Evolutionary conservation across 2,797 vertebrate species (phyloP), one percentile per base, ranked within the genome.

Genomic region (Alauda arvensis): DNA sequence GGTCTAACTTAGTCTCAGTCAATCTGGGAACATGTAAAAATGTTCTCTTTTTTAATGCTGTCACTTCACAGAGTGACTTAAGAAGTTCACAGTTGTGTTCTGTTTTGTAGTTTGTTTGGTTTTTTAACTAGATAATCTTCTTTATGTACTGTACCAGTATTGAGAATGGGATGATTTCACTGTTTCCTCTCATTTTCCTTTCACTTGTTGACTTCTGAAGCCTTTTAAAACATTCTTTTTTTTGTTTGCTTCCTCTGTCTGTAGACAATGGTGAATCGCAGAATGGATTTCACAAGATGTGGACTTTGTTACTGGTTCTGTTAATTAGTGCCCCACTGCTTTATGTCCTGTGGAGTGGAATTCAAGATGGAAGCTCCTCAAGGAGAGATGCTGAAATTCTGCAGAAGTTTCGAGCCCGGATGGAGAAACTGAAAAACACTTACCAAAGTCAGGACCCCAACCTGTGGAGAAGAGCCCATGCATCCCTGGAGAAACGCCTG

Each of bases 401-500:
- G 26, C 84, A 94, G 63, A 83, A 66, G 3, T 97, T 97, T 91
- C 96, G 96, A 55, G 89, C 89, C 56, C 93, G 68, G 71, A 97
- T 97, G 97, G 88, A 85, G 51, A 87, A 95, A 62, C 91, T 97
- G 5, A 92, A 65, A 92, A 92, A 52, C 40, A 94, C 59, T 48
- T 99, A 98, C 74, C 97, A 95, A 45, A 97, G 94, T 93, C 99
- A 99, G 96, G 96, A 96, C 29, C 65, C 93, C 31, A 95, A 79
- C 21, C 92, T 99, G 74, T 99, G 99, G 99, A 97, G 43, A 61
- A 98, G 96, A 92, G 98, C 96, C 86, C 94, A 61, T 0, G 96
- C 96, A 13, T 97, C 97, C 90, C 95, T 99, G 56, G 97, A 97
- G 85, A 97, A 91, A 61, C 98, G 97, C 67, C 98, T 99, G 4